A percentile compares a stretch with the other conserved stretches of the same genome.
phyloP scores from a whole-genome alignment of 1,140 invertebrate genomes.

The Lucilia cuprina region DNA sequence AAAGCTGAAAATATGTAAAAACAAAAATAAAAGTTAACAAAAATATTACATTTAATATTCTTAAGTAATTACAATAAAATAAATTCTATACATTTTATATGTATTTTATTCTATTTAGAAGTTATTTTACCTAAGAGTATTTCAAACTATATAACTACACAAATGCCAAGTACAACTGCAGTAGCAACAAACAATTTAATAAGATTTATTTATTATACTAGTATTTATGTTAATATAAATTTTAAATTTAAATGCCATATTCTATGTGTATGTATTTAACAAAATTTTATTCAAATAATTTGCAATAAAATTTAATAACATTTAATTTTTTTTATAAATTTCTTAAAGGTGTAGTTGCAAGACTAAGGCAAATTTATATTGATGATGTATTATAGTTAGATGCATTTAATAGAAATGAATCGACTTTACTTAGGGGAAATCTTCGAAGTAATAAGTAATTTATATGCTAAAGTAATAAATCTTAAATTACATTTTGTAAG shows the following conservation, averaged over 20 bases:
- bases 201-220: neutral
- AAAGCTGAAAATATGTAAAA: neutral
- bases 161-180: neutral
- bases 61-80: conserved; percentile 1
- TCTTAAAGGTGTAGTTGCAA: neutral
- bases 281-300: too few relatives aligned
- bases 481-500: neutral
- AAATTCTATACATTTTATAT: neutral
- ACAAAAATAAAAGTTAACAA: conserved; percentile 33
- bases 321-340: neutral
- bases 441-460: neutral
- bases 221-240: neutral
- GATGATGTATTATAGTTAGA: too few relatives aligned
- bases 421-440: neutral
- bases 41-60: conserved; percentile 23
- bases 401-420: neutral
- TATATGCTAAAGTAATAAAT: neutral
- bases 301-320: too few relatives aligned
- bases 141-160: neutral
- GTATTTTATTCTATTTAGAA: too few relatives aligned
- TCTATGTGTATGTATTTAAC: neutral
- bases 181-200: neutral
- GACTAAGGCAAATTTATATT: neutral
- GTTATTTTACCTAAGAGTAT: neutral
- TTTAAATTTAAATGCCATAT: neutral